Conservation (phyloP, 2,797 vertebrate species). For the Phaenicophaeus curvirostris region DNA sequence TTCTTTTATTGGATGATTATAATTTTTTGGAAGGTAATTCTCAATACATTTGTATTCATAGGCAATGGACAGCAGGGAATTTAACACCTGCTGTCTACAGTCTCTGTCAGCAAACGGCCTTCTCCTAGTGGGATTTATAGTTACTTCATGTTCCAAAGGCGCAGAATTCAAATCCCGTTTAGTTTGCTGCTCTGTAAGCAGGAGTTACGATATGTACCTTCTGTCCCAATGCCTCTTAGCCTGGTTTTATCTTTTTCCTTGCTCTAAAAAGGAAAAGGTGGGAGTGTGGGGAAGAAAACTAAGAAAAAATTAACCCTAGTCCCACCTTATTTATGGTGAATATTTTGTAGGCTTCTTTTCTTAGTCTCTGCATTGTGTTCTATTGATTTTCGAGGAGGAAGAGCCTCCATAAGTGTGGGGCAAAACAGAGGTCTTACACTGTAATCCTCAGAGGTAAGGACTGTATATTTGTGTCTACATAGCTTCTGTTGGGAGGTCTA, state of each 20-base stretch:
- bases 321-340: neutral
- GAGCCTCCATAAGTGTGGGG: neutral
- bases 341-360: neutral
- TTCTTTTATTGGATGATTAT: neutral
- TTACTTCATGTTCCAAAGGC: neutral
- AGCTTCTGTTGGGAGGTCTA: neutral
- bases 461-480: neutral
- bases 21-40: neutral
- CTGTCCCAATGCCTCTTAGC: neutral
- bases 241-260: neutral
- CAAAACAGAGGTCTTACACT: neutral
- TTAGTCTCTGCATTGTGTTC: neutral
- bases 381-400: neutral
- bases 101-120: neutral
- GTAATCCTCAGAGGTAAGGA: neutral
- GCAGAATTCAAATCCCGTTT: constrained; percentile 24
- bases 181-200: neutral
- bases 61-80: neutral
- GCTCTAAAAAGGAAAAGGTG: neutral
- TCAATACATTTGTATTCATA: constrained; percentile 15
- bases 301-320: neutral
- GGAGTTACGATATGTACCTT: neutral
- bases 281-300: neutral
- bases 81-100: neutral
- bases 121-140: neutral